Conservation (phyloP, 2,888 invertebrate species). For the Neoitamus cyanurus region DNA sequence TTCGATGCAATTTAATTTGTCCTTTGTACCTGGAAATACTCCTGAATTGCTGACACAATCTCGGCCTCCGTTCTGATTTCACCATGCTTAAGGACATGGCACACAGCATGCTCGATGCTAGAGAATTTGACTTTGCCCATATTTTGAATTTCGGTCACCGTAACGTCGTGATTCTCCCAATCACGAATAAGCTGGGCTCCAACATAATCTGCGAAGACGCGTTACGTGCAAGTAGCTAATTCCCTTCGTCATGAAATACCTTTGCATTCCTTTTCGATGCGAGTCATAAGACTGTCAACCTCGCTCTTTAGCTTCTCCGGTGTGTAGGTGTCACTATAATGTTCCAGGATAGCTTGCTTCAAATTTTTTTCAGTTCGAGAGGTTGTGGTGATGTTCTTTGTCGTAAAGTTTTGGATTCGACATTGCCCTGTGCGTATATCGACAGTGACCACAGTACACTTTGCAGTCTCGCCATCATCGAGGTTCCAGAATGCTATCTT, state of each 20-base stretch:
- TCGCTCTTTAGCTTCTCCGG: background rate
- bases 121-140: background rate
- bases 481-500: background rate
- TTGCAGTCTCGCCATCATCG: background rate
- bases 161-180: background rate
- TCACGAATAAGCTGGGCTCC: constrained; percentile 1
- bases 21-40: constrained; percentile 6
- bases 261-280: background rate
- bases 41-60: background rate
- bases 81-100: constrained; percentile 20
- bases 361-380: background rate
- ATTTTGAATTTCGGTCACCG: constrained; percentile 4
- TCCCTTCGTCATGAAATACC: background rate
- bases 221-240: background rate
- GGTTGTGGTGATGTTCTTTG: background rate
- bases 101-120: constrained; percentile 11
- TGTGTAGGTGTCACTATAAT: background rate
- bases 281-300: background rate
- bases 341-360: constrained; percentile 14
- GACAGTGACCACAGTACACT: background rate
- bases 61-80: background rate
- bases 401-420: constrained; percentile 2
- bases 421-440: background rate
- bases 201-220: background rate
- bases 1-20: background rate